These are phyloP conservation scores for Tipula confusa DNA, from an alignment of 2,888 invertebrate genomes.

Conservation along the genomic window DNA sequence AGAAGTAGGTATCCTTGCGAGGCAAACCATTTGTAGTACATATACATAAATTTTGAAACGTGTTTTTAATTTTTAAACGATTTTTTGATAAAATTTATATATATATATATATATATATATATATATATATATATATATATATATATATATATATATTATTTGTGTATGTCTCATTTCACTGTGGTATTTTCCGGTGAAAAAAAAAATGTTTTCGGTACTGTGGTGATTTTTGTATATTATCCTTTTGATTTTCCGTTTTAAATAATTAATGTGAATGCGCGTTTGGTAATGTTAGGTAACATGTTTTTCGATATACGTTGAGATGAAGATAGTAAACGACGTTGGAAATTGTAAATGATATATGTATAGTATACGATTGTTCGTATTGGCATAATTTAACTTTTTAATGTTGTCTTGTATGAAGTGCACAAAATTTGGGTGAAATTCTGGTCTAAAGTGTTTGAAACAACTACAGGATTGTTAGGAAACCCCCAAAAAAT, in stretches of 20 bases:
- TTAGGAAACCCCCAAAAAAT: no score
- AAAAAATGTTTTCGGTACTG: background rate
- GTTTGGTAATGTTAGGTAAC: background rate
- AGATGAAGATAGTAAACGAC: no score
- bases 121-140: no score
- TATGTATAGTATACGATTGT: no score
- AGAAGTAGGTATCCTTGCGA: background rate
- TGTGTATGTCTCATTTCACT: constrained; percentile 20
- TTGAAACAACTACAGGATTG: no score
- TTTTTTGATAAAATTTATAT: background rate
- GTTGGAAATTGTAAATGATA: no score
- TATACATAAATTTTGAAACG: background rate
- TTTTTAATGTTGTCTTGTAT: no score
- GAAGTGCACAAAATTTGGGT: no score
- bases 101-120: no score
- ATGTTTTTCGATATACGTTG: background rate
- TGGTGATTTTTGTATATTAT: constrained; percentile 15
- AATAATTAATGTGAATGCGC: background rate
- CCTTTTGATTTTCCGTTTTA: constrained; percentile 5
- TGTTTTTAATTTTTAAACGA: constrained; percentile 25
- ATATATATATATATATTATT: background rate
- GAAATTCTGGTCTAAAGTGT: no score
- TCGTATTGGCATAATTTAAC: no score
- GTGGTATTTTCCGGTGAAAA: background rate
- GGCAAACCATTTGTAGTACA: background rate